Percentiles rank a stretch among this genome's conserved stretches.
Evolutionary conservation across 2,888 invertebrate species (phyloP).

Genomic region (Macaria liturata): DNA sequence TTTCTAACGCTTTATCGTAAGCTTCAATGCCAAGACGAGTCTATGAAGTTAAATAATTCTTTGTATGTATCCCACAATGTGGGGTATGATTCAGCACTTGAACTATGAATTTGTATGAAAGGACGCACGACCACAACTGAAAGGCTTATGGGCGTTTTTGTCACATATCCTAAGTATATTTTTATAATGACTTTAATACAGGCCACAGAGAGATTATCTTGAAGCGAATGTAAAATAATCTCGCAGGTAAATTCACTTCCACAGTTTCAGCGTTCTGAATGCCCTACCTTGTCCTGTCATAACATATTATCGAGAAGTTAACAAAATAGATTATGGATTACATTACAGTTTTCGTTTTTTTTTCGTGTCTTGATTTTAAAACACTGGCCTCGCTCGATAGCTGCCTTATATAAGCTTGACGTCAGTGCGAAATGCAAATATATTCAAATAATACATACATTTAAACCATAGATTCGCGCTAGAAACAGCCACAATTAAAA

Average conservation of each 20-base stretch:
- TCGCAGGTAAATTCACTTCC: conserved; percentile 13
- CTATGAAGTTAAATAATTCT: too few species aligned
- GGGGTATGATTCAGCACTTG: too few species aligned
- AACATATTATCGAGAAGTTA: conserved; percentile 7
- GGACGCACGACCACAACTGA: too few species aligned
- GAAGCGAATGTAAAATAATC: conserved; percentile 6
- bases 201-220: conserved; percentile 2
- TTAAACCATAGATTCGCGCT: conserved; percentile 10
- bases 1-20: too few species aligned
- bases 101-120: too few species aligned
- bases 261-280: conserved; percentile 4
- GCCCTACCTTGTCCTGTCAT: conserved; percentile 10
- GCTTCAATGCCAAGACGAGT: too few species aligned
- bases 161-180: background rate
- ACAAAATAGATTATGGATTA: conserved; percentile 10
- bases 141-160: conserved; percentile 13
- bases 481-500: conserved; percentile 17
- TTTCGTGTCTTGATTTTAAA: conserved; percentile 17
- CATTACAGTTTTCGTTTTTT: conserved; percentile 6
- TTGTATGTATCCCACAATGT: too few species aligned
- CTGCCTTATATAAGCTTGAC: conserved; percentile 24
- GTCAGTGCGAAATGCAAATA: conserved; percentile 18
- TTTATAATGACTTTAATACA: background rate
- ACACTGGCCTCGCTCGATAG: conserved; percentile 9
- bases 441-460: conserved; percentile 17